These are phyloP conservation scores for Ailuropoda melanoleuca DNA, from an alignment of 2,113 vertebrate species.

Conservation along the genomic window DNA sequence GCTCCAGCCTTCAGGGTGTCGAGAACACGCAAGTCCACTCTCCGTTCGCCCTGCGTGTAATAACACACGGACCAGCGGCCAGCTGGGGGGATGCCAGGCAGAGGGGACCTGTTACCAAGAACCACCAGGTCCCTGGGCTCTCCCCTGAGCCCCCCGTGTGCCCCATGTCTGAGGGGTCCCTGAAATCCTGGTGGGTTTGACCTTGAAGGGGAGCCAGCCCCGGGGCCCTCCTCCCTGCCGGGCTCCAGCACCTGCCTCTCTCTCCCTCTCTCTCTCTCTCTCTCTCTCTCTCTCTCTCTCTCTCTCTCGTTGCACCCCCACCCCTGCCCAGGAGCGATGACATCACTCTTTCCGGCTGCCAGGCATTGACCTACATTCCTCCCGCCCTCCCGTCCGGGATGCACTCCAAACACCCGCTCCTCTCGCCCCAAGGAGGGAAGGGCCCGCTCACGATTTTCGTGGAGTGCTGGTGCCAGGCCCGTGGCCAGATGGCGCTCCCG, in stretches of 20 bases:
- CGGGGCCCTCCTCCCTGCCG: not conserved
- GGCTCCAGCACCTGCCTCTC: not conserved
- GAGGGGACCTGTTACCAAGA: not conserved
- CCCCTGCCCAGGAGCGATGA: conserved; percentile 30
- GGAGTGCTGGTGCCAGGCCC: not conserved
- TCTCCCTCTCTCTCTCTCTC: not conserved
- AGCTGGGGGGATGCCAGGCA: not conserved
- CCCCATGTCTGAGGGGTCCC: not conserved
- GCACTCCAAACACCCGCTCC: conserved; percentile 47
- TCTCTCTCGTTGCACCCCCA: not conserved
- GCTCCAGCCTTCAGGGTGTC: not conserved
- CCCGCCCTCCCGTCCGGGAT: conserved; percentile 58
- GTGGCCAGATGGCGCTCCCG: conserved; percentile 56
- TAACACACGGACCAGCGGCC: fast-evolving
- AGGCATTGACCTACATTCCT: conserved; percentile 73
- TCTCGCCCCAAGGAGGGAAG: conserved; percentile 38
- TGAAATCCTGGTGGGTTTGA: not conserved
- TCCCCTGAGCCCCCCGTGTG: fast-evolving
- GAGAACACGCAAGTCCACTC: not conserved
- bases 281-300: too few species aligned
- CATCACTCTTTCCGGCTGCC: conserved; percentile 52
- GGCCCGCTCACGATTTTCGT: conserved; percentile 67
- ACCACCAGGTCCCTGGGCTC: not conserved
- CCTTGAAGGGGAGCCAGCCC: not conserved
- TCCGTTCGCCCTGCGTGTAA: not conserved